Evolutionary conservation across 2,888 invertebrate genomes (phyloP).

Genomic region (Mesorhabditis sp.): DNA sequence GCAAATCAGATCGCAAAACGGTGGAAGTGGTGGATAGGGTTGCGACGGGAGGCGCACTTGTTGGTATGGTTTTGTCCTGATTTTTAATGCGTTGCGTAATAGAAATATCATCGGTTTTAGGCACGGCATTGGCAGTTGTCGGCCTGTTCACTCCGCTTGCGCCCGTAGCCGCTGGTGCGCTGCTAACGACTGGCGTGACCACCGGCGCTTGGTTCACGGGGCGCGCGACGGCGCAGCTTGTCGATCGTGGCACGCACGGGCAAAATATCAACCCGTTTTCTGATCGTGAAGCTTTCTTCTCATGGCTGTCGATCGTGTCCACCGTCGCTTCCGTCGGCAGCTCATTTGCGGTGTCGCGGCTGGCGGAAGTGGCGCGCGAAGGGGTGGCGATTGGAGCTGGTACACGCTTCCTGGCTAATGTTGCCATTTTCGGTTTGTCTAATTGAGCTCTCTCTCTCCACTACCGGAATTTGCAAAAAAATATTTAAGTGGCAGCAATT

Average conservation of each 20-base stretch:
- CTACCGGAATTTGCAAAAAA: too few species aligned
- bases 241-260: not conserved
- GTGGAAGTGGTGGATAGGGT: not conserved
- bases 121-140: not conserved
- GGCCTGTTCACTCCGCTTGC: slow-evolving; percentile 2
- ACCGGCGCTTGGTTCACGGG: not conserved
- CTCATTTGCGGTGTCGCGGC: not conserved
- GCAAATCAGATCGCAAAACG: not conserved
- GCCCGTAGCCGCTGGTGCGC: not conserved
- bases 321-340: not conserved
- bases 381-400: not conserved
- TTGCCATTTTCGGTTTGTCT: not conserved
- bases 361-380: not conserved
- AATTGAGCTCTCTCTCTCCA: too few species aligned
- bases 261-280: not conserved
- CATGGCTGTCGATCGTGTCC: not conserved
- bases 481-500: too few species aligned
- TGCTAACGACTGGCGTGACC: too few species aligned
- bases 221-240: not conserved
- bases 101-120: not conserved
- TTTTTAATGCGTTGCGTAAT: too few species aligned
- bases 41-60: not conserved
- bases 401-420: not conserved
- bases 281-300: slow-evolving; percentile 2
- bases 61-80: too few species aligned